Percentiles rank a stretch among this genome's conserved stretches.
Evolutionary conservation across 1,140 invertebrate genomes (phyloP).

Genomic region (Heliconius melpomene): DNA sequence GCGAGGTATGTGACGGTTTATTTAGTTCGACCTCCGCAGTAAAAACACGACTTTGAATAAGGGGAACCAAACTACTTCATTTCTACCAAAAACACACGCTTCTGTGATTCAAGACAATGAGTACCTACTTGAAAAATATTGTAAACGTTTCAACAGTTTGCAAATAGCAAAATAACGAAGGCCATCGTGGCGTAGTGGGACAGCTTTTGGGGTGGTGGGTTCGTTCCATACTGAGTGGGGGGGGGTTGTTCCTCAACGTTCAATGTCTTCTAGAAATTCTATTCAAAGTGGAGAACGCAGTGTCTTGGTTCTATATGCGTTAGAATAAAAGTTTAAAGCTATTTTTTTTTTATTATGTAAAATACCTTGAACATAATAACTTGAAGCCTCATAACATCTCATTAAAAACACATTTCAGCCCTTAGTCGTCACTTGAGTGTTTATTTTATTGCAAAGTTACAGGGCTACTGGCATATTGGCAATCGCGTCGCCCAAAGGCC

Average conservation of each 20-base stretch:
- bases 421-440: neutral
- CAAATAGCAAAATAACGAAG: neutral
- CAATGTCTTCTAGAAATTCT: too few relatives aligned
- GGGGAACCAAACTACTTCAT: neutral
- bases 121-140: neutral
- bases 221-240: too few relatives aligned
- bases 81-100: neutral
- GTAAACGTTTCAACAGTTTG: neutral
- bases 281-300: too few relatives aligned
- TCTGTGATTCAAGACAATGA: neutral
- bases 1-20: neutral
- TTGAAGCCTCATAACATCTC: neutral
- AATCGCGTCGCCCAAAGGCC: slow-evolving; percentile 16
- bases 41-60: neutral
- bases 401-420: neutral
- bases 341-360: neutral
- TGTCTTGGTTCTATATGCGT: too few relatives aligned
- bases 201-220: too few relatives aligned
- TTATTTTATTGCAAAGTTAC: neutral
- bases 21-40: neutral
- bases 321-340: too few relatives aligned
- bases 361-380: neutral
- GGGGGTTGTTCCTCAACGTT: too few relatives aligned
- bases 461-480: slow-evolving; percentile 1
- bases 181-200: neutral